phyloP scores from a whole-genome alignment of 2,888 invertebrate species.

The Drosophila trichaetosa region DNA sequence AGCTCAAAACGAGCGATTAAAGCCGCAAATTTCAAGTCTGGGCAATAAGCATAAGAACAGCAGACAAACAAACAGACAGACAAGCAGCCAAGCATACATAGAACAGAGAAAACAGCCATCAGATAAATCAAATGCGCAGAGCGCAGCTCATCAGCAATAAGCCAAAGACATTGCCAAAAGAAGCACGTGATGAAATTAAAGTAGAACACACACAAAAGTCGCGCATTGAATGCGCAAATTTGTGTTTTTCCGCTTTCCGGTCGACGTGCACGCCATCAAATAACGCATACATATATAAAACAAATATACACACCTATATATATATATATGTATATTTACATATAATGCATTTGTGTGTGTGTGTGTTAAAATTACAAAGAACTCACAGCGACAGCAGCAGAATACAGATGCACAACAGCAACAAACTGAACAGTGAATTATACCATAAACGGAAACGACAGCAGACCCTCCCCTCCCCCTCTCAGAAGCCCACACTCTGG shows the following conservation, averaged over 20 bases:
- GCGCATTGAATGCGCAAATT: conserved; percentile 56
- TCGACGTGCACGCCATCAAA: conserved; percentile 37
- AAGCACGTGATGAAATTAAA: conserved; percentile 42
- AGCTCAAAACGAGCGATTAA: conserved; percentile 58
- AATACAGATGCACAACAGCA: conserved; percentile 16
- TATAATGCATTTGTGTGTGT: conserved; percentile 25
- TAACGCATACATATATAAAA: conserved; percentile 12
- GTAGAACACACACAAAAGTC: conserved; percentile 14
- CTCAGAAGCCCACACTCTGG: background rate
- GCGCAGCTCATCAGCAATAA: conserved; percentile 52
- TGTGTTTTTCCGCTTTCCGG: conserved; percentile 65
- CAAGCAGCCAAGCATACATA: background rate
- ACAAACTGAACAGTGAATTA: conserved; percentile 20
- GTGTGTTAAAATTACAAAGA: conserved; percentile 29
- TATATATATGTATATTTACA: conserved; percentile 1
- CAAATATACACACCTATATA: conserved; percentile 10
- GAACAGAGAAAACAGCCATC: background rate
- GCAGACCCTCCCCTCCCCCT: background rate
- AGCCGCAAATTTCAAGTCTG: conserved; percentile 35
- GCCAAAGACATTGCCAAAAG: conserved; percentile 32
- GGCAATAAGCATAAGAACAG: conserved; percentile 14
- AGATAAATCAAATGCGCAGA: conserved; percentile 37
- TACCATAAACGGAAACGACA: conserved; percentile 35
- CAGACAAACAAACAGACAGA: background rate
- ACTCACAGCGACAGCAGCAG: conserved; percentile 14